Percentiles rank a stretch among this genome's conserved stretches.
Evolutionary conservation across 2,113 vertebrate species (phyloP).

Genomic region (Piprites chloris): DNA sequence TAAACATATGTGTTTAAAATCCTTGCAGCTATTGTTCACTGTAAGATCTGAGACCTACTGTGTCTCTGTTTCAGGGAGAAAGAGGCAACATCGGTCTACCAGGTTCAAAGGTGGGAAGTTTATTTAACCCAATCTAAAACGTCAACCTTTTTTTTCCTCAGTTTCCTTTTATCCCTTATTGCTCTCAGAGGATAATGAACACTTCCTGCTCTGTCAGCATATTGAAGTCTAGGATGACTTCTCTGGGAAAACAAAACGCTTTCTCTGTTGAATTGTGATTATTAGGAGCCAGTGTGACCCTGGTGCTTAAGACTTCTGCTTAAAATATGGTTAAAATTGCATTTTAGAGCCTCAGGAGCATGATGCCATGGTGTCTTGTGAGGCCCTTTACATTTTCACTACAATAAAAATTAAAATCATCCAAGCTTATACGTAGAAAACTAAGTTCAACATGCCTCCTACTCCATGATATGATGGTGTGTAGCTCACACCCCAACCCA

Average conservation of each 20-base stretch:
- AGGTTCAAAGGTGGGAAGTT: constrained; percentile 70
- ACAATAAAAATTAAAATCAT: background rate
- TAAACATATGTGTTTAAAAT: background rate
- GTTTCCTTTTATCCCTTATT: background rate
- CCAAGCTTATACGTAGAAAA: background rate
- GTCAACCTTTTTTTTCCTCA: background rate
- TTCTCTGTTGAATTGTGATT: background rate
- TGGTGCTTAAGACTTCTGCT: background rate
- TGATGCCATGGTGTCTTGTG: background rate
- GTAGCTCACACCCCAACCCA: background rate
- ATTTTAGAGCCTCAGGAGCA: background rate
- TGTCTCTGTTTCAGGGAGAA: constrained; percentile 66
- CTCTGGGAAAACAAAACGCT: background rate
- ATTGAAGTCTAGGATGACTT: background rate
- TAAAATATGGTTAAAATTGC: background rate
- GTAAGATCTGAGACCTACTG: background rate
- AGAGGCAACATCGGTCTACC: constrained; percentile 68
- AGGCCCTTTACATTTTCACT: background rate
- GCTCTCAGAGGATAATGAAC: background rate
- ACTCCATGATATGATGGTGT: background rate
- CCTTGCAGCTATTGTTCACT: background rate
- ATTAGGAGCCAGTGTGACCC: background rate
- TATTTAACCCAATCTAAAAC: background rate
- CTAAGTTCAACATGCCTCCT: accelerated
- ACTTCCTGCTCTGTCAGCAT: background rate